Conservation (phyloP, 2,888 invertebrate species). For the Sisyra terminalis region DNA sequence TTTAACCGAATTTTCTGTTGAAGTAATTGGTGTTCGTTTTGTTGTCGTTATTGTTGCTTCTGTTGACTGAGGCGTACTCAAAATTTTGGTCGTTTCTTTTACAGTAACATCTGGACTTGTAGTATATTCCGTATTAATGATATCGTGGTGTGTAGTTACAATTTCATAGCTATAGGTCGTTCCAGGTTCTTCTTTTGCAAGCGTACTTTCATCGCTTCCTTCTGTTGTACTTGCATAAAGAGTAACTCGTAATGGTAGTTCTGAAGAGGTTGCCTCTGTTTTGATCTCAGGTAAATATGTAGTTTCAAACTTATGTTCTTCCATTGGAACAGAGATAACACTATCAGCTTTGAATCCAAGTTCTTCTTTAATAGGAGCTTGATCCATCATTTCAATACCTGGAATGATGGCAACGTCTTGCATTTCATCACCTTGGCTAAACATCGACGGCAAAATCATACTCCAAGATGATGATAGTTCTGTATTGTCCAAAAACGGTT, state of each 20-base stretch:
- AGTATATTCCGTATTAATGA: not conserved
- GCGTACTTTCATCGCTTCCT: not conserved
- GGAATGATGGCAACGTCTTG: conserved; percentile 31
- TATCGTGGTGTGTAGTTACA: too few species aligned
- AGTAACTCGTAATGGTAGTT: not conserved
- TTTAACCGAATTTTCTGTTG: not conserved
- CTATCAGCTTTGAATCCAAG: too few species aligned
- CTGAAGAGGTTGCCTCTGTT: not conserved
- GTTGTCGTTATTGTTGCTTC: conserved; percentile 8
- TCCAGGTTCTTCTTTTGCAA: not conserved
- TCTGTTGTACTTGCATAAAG: not conserved
- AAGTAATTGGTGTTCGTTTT: conserved; percentile 2
- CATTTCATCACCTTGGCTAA: conserved; percentile 50
- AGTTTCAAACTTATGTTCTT: conserved; percentile 7
- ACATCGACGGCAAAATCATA: conserved; percentile 62
- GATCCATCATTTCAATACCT: conserved; percentile 25
- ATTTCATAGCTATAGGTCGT: too few species aligned
- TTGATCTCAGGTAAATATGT: not conserved
- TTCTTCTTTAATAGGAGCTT: conserved; percentile 1
- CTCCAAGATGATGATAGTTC: conserved; percentile 67
- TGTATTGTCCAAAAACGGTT: conserved; percentile 39
- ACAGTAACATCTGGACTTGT: not conserved
- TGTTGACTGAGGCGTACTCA: not conserved
- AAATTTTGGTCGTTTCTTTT: not conserved
- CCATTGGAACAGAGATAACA: conserved; percentile 5